These are phyloP conservation scores for Vanessa atalanta DNA, from an alignment of 1,140 invertebrate genomes.

Conservation along the genomic window DNA sequence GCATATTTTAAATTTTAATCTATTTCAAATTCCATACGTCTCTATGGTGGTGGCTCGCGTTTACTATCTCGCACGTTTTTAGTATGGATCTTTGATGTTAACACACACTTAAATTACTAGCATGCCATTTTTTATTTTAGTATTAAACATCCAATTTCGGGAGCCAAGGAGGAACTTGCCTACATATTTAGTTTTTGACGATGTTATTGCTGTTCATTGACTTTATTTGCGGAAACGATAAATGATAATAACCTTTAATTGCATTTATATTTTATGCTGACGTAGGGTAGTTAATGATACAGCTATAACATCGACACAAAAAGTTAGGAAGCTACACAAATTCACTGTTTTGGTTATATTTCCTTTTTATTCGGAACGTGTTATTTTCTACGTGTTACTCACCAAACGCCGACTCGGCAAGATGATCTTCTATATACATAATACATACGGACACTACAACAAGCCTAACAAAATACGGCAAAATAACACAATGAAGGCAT, in stretches of 20 bases:
- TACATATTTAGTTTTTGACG: slow-evolving; percentile 44
- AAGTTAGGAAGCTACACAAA: slow-evolving; percentile 63
- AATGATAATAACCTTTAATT: too few species aligned
- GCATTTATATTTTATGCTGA: too few species aligned
- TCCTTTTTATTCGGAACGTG: slow-evolving; percentile 32
- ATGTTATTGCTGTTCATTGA: slow-evolving; percentile 48
- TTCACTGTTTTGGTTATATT: slow-evolving; percentile 48
- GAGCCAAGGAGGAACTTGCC: slow-evolving; percentile 66
- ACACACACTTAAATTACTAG: slow-evolving; percentile 63
- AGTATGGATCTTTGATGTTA: slow-evolving; percentile 46
- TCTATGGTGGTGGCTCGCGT: slow-evolving; percentile 67
- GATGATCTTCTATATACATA: slow-evolving; percentile 61
- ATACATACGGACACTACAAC: slow-evolving; percentile 70
- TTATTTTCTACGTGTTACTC: slow-evolving; percentile 54
- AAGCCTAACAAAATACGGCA: slow-evolving; percentile 76
- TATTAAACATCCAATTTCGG: slow-evolving; percentile 55
- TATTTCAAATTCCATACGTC: slow-evolving; percentile 58
- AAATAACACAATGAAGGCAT: slow-evolving; percentile 74
- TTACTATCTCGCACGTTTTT: slow-evolving; percentile 42
- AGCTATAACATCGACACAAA: slow-evolving; percentile 52
- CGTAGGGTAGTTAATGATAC: slow-evolving; percentile 27
- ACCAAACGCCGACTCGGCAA: slow-evolving; percentile 42
- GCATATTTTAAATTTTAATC: slow-evolving; percentile 42
- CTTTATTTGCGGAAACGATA: not conserved
- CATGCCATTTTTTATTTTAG: slow-evolving; percentile 64